phyloP scores from a whole-genome alignment of 2,888 invertebrate genomes.

The Tuberolachnus salignus region DNA sequence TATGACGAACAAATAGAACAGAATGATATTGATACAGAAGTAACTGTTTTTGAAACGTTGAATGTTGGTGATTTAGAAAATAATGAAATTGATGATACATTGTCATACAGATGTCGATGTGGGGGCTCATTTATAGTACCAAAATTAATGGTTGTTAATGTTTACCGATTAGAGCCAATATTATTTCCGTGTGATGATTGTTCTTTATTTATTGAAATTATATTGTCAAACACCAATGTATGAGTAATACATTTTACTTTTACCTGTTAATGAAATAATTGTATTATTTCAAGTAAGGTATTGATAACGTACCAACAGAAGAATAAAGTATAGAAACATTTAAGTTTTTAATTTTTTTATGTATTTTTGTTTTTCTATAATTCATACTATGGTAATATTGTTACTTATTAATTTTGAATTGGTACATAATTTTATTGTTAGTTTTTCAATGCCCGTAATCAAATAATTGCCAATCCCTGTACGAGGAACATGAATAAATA shows the following conservation, averaged over 20 bases:
- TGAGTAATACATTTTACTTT: background rate
- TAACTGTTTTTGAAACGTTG: conserved; percentile 43
- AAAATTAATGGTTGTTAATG: conserved; percentile 18
- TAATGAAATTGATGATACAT: conserved; percentile 5
- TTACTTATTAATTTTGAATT: too few species aligned
- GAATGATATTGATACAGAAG: conserved; percentile 41
- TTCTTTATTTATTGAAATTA: conserved; percentile 44
- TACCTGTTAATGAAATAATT: too few species aligned
- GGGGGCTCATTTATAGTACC: conserved; percentile 39
- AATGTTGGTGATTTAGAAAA: conserved; percentile 36
- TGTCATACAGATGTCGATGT: conserved; percentile 38
- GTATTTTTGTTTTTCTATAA: too few species aligned
- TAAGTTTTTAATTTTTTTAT: too few species aligned
- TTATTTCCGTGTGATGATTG: conserved; percentile 53
- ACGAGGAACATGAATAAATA: too few species aligned
- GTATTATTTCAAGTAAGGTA: too few species aligned
- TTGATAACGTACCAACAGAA: too few species aligned
- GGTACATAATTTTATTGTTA: too few species aligned
- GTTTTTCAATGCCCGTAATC: too few species aligned
- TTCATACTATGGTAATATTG: too few species aligned
- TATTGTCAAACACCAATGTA: background rate
- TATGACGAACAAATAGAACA: conserved; percentile 52
- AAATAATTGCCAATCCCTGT: too few species aligned
- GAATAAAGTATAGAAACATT: too few species aligned
- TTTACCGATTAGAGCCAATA: conserved; percentile 1